These are phyloP conservation scores for Odontomyia ornata DNA, from an alignment of 2,888 invertebrate genomes.

Conservation along the genomic window DNA sequence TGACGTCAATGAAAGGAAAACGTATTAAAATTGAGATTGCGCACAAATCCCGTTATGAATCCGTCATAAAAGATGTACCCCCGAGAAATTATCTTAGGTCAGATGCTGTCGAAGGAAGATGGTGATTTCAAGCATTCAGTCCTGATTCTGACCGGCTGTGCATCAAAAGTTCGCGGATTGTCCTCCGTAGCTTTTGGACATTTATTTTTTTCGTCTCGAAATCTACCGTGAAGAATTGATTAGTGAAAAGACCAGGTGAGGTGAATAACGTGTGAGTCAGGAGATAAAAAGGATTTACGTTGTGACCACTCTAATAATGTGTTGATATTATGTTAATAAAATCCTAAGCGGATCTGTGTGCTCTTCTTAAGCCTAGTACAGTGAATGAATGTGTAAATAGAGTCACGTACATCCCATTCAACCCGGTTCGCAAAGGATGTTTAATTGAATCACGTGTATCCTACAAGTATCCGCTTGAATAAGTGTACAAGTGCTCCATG, in stretches of 20 bases:
- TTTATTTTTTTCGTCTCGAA: background rate
- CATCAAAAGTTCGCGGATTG: background rate
- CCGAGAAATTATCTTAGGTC: background rate
- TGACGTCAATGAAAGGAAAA: background rate
- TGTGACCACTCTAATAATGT: no score
- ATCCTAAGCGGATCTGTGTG: no score
- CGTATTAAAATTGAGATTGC: background rate
- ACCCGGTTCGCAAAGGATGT: background rate
- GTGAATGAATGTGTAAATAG: background rate
- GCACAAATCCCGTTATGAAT: constrained; percentile 6
- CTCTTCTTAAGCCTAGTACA: no score
- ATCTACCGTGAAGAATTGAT: no score
- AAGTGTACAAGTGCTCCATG: background rate
- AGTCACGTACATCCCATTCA: constrained; percentile 4
- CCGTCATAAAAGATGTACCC: background rate
- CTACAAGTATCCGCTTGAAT: background rate
- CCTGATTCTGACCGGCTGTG: background rate
- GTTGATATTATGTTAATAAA: no score
- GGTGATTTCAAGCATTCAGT: background rate
- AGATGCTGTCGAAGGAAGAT: constrained; percentile 9
- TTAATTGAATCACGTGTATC: background rate
- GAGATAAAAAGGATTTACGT: background rate
- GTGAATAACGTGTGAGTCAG: background rate
- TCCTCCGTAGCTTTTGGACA: background rate
- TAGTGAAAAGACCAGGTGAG: no score